Base-by-base conservation (phyloP, 1,140 invertebrate genomes). In the Listronotus oregonensis region DNA sequence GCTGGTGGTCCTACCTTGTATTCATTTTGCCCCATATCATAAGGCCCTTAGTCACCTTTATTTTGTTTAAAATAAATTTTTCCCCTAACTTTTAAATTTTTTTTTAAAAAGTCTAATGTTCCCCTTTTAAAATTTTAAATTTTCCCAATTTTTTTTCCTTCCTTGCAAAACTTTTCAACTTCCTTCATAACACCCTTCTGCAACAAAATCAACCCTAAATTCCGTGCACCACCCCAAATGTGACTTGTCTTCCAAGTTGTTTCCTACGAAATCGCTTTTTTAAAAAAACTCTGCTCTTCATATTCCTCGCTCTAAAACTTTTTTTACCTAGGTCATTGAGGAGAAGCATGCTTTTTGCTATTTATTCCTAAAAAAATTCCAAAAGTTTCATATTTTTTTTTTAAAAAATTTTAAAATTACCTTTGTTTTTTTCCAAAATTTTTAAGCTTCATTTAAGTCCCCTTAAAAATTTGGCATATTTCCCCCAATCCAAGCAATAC, bases 301-400 rank as follows among this genome's bases (percentile, higher is more conserved):
- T 87, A 81, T 64, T 92, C 84, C 64, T 88, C 81, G 81, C 81
- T 72, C 85, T 70, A 80, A 85, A 87, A 65, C 85, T 86, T 10
- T 91, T 84, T 46, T 89, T 90, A 39, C 90, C 94, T 59, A 96
- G 82, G 78, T 96, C 92, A 84, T 95, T 96, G 7, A 96, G 77
- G 40, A 96, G 82, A 18, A 93, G 80, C 15, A 93, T 85, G 64
- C 85, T 86, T 76, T 95, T 90, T 86, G 71, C 87, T 85, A 8
- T 86, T 77, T 46, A 63, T 85, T 75, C 62, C 62, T 64, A 57
- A 12, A 57, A 57, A 27, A 27, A 3, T 27, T 27, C 5, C 21
- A 27, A 1, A 5, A 27, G 2, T 27, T 27, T 27, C n/a, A n/a
- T 27, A 3, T 27, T 27, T 27, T 27, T 27, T 27, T 27, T 27